Conservation (phyloP, 2,888 invertebrate species). For the Pilophorus perplexus region DNA sequence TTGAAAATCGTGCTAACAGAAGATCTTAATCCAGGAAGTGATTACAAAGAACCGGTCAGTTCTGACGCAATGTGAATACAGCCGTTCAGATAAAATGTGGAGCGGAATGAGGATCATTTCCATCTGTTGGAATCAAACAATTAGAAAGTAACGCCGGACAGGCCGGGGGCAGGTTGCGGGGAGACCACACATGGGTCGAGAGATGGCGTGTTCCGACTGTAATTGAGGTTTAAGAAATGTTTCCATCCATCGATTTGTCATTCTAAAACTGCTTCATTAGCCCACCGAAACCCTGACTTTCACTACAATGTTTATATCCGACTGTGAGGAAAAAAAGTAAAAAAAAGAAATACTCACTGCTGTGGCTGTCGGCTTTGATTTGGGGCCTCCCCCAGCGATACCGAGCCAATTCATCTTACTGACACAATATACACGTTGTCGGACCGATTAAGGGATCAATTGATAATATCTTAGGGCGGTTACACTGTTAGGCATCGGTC, state of each 20-base stretch:
- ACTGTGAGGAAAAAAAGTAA: too few species aligned
- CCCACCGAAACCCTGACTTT: slow-evolving; percentile 18
- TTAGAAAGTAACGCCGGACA: slow-evolving; percentile 13
- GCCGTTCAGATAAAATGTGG: slow-evolving; percentile 13
- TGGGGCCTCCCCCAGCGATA: background rate
- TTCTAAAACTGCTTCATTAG: slow-evolving; percentile 26
- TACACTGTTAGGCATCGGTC: too few species aligned
- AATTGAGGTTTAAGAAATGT: slow-evolving; percentile 21
- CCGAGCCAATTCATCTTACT: slow-evolving; percentile 5
- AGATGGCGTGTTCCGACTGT: slow-evolving; percentile 18
- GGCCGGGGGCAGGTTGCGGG: background rate
- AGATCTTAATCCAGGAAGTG: too few species aligned
- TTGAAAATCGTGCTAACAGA: too few species aligned
- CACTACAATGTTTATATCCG: slow-evolving; percentile 12
- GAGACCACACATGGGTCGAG: slow-evolving; percentile 21
- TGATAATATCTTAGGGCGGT: background rate
- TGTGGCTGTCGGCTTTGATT: background rate
- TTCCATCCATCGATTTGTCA: slow-evolving; percentile 26
- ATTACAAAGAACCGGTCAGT: too few species aligned
- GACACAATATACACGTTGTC: background rate
- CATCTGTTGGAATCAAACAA: slow-evolving; percentile 11
- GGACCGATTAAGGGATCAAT: slow-evolving; percentile 6
- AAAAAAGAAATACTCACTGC: slow-evolving; percentile 1
- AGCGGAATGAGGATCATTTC: slow-evolving; percentile 17
- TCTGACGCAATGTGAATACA: too few species aligned